Percentiles rank a stretch among this genome's conserved stretches.
phyloP scores from a whole-genome alignment of 2,113 vertebrate genomes.

The Hylia prasina region DNA sequence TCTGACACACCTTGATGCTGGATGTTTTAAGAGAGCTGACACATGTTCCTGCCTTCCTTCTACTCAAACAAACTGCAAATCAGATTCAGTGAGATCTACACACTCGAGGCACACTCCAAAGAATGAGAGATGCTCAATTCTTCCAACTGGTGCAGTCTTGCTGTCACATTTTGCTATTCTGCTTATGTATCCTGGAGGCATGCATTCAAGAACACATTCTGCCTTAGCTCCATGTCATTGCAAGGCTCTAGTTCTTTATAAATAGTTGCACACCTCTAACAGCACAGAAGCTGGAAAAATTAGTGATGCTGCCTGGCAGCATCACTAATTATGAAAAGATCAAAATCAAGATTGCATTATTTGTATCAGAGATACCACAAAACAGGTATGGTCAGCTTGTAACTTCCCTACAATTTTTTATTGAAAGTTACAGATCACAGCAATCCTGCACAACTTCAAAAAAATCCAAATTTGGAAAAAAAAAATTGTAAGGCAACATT shows the following conservation, averaged over 20 bases:
- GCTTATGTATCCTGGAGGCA: background rate
- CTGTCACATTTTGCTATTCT: background rate
- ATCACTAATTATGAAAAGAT: background rate
- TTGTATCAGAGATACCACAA: background rate
- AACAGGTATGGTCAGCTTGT: background rate
- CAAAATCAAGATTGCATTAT: background rate
- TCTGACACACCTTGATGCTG: fast-evolving
- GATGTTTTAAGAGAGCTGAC: background rate
- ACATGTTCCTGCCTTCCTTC: background rate
- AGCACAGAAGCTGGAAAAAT: background rate
- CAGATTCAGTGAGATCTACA: background rate
- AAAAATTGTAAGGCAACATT: background rate
- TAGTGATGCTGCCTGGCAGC: background rate
- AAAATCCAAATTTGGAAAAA: background rate
- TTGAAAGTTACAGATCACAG: background rate
- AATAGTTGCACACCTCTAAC: background rate
- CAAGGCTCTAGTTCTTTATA: background rate
- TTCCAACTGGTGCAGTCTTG: background rate
- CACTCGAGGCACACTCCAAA: fast-evolving
- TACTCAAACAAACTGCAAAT: background rate
- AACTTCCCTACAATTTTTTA: background rate
- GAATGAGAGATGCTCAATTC: background rate
- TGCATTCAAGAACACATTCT: background rate
- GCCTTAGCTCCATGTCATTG: background rate
- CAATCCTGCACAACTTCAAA: background rate